These are phyloP conservation scores for Tangara arthus DNA, from an alignment of 2,797 vertebrate genomes.

Conservation along the genomic window DNA sequence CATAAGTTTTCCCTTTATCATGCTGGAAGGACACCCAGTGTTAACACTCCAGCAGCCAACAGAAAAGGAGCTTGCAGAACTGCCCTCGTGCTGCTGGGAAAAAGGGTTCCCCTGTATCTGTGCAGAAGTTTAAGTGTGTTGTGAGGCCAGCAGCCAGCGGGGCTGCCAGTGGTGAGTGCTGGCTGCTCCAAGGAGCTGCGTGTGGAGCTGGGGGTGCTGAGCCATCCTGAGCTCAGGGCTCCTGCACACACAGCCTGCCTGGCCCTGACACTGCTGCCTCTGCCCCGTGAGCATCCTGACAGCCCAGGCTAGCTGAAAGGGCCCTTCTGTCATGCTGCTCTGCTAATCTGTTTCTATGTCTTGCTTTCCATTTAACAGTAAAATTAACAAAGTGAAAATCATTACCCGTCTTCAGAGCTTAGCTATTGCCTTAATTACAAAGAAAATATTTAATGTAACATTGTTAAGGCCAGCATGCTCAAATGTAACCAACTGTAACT, in stretches of 20 bases:
- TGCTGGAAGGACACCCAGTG: not conserved
- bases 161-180: not conserved
- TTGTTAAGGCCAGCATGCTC: not conserved
- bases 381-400: conserved; percentile 19
- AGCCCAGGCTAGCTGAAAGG: not conserved
- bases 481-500: conserved; percentile 26
- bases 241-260: not conserved
- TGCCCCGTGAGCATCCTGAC: not conserved
- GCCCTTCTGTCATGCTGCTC: not conserved
- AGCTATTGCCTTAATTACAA: conserved; percentile 36
- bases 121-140: not conserved
- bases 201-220: not conserved
- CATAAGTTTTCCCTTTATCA: fast-evolving
- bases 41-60: not conserved
- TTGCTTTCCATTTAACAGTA: conserved; percentile 1
- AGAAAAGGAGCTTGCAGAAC: not conserved
- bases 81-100: not conserved
- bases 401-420: not conserved
- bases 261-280: not conserved
- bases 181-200: fast-evolving
- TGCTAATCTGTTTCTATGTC: not conserved
- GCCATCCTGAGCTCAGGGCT: not conserved
- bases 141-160: not conserved
- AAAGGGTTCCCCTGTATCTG: not conserved
- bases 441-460: not conserved